These are phyloP conservation scores for Calameuta idolon DNA, from an alignment of 2,888 invertebrate species.

Conservation along the genomic window DNA sequence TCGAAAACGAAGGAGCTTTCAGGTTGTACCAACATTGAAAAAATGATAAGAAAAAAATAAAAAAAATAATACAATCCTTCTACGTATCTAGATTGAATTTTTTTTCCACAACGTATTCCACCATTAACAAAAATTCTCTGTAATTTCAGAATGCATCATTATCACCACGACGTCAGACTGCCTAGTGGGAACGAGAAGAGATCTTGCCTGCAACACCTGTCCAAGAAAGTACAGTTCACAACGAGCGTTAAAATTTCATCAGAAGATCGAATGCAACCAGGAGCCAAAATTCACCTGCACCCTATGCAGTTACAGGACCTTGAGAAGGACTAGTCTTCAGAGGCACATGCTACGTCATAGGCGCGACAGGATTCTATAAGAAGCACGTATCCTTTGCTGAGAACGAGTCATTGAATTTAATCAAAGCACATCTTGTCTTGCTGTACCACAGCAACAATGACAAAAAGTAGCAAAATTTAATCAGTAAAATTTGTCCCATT, in stretches of 20 bases:
- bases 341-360: slow-evolving; percentile 47
- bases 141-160: slow-evolving; percentile 21
- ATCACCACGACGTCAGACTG: slow-evolving; percentile 14
- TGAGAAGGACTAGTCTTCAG: slow-evolving; percentile 48
- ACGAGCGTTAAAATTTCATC: slow-evolving; percentile 45
- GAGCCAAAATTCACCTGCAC: slow-evolving; percentile 49
- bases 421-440: background rate
- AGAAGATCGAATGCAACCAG: slow-evolving; percentile 46
- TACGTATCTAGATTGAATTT: background rate
- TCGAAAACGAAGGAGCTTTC: background rate
- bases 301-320: slow-evolving; percentile 50
- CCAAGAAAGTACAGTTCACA: slow-evolving; percentile 43
- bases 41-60: background rate
- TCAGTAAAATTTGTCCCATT: background rate
- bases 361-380: background rate
- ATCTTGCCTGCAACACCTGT: slow-evolving; percentile 42
- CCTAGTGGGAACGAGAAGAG: slow-evolving; percentile 13
- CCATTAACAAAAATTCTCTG: slow-evolving; percentile 3
- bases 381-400: background rate
- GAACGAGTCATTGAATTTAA: background rate
- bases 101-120: background rate
- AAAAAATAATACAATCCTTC: background rate
- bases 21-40: too few species aligned
- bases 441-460: background rate
- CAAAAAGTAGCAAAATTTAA: background rate